Base-by-base conservation (phyloP, 1,140 invertebrate species). In the Neodiprion virginianus region DNA sequence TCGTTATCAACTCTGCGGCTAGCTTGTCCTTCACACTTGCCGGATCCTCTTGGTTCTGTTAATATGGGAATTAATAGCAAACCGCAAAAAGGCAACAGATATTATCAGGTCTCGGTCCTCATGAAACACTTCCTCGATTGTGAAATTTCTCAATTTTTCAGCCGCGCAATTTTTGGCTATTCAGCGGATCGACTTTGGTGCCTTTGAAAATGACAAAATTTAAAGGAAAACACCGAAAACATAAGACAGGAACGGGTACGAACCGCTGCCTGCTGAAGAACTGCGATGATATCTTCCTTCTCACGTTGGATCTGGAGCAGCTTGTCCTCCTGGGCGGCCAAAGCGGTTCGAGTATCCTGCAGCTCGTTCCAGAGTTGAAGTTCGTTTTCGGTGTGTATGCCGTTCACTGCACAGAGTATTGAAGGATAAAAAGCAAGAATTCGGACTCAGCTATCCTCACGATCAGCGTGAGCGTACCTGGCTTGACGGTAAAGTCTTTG, bases 361-460 rank as follows among this genome's bases (percentile, higher is more conserved):
- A 84, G 65, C n/a, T 84, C 82, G 40, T 80, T 79, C 68, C 75
- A 83, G 65, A 84, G 40, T 1, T 78, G 76, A 7, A 83, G 67
- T 66, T 84, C 83, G 49, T 83, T 83, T 11, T 84, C 80, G 12
- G 81, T 74, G 14, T 84, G 79, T 28, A 53, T 69, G 1, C 76
- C 75, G 17, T 82, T 76, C 4, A 61, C 53, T 61, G 53, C 53
- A 61, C 28, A 61, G 53, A 61, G n/a, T 61, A 40, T 61, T 8
- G 53, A 61, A 40, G 28, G 28, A 40, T 40, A 40, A 17, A 61
- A 14, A 61, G 8, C 53, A 61, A 61, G 8, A 14, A 12, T 61
- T 61, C 53, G 5, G 5, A 5, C 28, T 40, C 28, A 5, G 28
- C 28, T 40, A 5, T 1, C 28, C 28, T 40, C 28, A 40, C 28